These are phyloP conservation scores for Drosophila insularis DNA, from an alignment of 1,140 invertebrate genomes.

Conservation along the genomic window DNA sequence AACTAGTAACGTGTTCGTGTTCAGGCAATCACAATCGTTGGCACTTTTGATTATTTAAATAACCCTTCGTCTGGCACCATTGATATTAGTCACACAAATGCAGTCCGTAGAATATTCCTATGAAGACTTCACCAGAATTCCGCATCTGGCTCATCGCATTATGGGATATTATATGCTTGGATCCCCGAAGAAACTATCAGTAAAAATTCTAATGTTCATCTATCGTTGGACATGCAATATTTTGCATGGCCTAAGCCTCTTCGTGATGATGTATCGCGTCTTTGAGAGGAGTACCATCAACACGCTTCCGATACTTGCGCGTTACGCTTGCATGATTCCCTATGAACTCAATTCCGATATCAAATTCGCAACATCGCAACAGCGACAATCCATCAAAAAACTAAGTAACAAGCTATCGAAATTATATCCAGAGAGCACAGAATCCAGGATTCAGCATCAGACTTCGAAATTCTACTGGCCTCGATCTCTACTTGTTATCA, in stretches of 20 bases:
- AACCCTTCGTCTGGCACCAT: neutral
- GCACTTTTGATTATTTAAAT: neutral
- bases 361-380: slow-evolving; percentile 40
- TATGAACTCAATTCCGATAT: slow-evolving; percentile 51
- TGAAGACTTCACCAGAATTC: slow-evolving; percentile 44
- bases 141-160: slow-evolving; percentile 12
- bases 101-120: slow-evolving; percentile 37
- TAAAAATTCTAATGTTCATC: slow-evolving; percentile 5
- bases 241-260: slow-evolving; percentile 24
- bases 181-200: neutral
- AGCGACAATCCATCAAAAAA: slow-evolving; percentile 17
- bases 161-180: slow-evolving; percentile 46
- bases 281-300: slow-evolving; percentile 26
- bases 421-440: slow-evolving; percentile 31
- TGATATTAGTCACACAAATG: slow-evolving; percentile 1
- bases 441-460: slow-evolving; percentile 15
- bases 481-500: neutral
- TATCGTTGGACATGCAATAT: slow-evolving; percentile 29
- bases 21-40: too few species aligned
- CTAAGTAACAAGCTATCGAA: slow-evolving; percentile 29
- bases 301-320: slow-evolving; percentile 24
- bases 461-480: slow-evolving; percentile 52
- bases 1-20: too few species aligned
- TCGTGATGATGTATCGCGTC: slow-evolving; percentile 36
- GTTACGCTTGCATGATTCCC: slow-evolving; percentile 37